phyloP scores from a whole-genome alignment of 2,797 vertebrate genomes.

The Picus viridis region DNA sequence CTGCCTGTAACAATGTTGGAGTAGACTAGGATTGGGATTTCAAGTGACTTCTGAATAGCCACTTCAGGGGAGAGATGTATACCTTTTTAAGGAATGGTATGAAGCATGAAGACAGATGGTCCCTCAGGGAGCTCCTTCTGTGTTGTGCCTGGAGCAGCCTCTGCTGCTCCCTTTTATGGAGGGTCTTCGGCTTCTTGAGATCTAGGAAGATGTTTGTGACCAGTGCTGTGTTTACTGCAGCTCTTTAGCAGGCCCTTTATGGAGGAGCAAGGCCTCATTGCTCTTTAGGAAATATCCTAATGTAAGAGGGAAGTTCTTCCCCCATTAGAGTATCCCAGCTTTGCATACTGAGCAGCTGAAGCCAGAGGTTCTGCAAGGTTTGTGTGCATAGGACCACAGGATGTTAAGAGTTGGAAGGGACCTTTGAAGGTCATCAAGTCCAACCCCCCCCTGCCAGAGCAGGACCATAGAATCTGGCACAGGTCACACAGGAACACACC shows the following conservation, averaged over 20 bases:
- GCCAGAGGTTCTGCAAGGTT: background rate
- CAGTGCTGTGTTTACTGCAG: background rate
- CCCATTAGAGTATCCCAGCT: accelerated
- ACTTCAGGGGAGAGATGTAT: background rate
- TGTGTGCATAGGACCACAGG: background rate
- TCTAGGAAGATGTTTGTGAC: background rate
- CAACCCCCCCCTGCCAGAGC: too few relatives aligned
- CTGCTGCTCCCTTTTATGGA: constrained; percentile 31
- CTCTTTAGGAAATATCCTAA: background rate
- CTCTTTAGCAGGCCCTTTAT: background rate
- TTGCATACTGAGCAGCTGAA: background rate
- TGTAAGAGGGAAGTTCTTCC: background rate
- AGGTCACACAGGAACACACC: too few relatives aligned
- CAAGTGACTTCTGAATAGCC: background rate
- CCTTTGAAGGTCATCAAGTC: too few relatives aligned
- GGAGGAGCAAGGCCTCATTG: background rate
- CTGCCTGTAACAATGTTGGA: background rate
- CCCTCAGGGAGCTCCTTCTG: background rate
- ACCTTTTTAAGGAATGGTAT: constrained; percentile 58
- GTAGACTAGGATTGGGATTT: background rate
- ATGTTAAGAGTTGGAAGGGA: too few relatives aligned
- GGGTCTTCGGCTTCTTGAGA: background rate
- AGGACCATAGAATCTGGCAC: too few relatives aligned
- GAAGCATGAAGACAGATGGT: background rate
- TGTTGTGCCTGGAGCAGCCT: background rate